These are phyloP conservation scores for Drosophila macrothrix DNA, from an alignment of 2,888 invertebrate species.

Conservation along the genomic window DNA sequence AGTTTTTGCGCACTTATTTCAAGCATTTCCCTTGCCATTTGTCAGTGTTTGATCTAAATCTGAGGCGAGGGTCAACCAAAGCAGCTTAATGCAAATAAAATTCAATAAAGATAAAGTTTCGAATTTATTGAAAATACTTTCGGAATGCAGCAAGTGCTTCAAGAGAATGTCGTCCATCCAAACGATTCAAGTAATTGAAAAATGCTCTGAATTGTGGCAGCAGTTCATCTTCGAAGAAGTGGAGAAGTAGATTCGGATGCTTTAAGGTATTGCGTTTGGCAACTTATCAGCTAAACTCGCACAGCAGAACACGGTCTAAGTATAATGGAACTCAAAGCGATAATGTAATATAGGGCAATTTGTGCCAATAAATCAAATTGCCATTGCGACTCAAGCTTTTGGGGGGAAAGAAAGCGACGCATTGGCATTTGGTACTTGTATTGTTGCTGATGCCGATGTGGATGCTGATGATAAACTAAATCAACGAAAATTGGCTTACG, in stretches of 20 bases:
- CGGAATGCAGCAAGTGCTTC: slow-evolving; percentile 33
- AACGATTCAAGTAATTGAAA: slow-evolving; percentile 64
- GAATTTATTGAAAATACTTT: slow-evolving; percentile 41
- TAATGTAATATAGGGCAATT: slow-evolving; percentile 76
- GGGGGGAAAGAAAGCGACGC: slow-evolving; percentile 39
- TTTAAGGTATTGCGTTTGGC: slow-evolving; percentile 45
- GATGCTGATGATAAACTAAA: slow-evolving; percentile 72
- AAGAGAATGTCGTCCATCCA: neutral
- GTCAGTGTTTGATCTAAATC: slow-evolving; percentile 44
- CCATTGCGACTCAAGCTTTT: slow-evolving; percentile 41
- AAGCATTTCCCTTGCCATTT: slow-evolving; percentile 49
- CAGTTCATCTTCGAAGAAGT: slow-evolving; percentile 1
- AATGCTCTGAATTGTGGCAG: slow-evolving; percentile 44
- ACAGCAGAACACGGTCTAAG: slow-evolving; percentile 25
- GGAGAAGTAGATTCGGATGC: slow-evolving; percentile 13
- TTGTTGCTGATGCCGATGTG: slow-evolving; percentile 22
- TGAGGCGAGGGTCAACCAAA: neutral
- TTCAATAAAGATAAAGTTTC: slow-evolving; percentile 50
- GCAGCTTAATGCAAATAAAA: slow-evolving; percentile 48
- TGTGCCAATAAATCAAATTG: slow-evolving; percentile 79
- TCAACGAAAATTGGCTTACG: slow-evolving; percentile 77
- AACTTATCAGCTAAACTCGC: slow-evolving; percentile 40
- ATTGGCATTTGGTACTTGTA: slow-evolving; percentile 75
- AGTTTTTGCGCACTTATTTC: slow-evolving; percentile 54
- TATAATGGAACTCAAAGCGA: slow-evolving; percentile 64